These are phyloP conservation scores for Loris lydekkerianus DNA, from an alignment of 2,797 vertebrate genomes.

Conservation along the genomic window DNA sequence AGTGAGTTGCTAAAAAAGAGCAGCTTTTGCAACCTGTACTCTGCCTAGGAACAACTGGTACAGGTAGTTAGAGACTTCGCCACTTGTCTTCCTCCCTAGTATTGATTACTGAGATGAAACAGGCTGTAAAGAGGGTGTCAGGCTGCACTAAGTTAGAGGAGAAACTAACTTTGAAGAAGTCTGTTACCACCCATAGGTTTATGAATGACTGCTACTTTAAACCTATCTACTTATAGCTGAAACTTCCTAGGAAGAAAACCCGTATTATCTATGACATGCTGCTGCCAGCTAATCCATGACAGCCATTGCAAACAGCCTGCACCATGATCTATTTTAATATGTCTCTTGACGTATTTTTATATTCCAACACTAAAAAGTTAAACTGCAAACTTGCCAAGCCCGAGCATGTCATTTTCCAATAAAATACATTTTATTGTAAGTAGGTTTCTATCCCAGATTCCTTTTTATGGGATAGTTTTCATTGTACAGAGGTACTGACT, in stretches of 20 bases:
- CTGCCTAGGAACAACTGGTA: neutral
- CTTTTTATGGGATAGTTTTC: constrained; percentile 74
- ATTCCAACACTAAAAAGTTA: constrained; percentile 79
- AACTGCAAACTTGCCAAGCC: constrained; percentile 78
- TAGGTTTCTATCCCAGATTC: constrained; percentile 70
- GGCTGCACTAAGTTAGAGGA: neutral
- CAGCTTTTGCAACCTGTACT: neutral
- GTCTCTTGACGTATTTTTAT: constrained; percentile 86
- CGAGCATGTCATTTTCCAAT: constrained; percentile 75
- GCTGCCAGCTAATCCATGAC: constrained; percentile 80
- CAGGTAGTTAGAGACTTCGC: neutral
- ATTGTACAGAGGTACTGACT: constrained; percentile 63
- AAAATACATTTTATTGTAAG: constrained; percentile 80
- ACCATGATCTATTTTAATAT: constrained; percentile 85
- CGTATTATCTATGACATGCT: constrained; percentile 68
- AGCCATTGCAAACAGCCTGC: constrained; percentile 81
- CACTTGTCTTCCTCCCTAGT: neutral
- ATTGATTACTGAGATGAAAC: constrained; percentile 5
- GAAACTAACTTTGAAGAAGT: constrained; percentile 72
- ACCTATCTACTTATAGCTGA: constrained; percentile 83
- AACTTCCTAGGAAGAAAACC: constrained; percentile 77
- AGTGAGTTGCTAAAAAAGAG: neutral
- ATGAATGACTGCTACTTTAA: constrained; percentile 80
- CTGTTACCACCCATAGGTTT: constrained; percentile 71
- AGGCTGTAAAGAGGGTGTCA: constrained; percentile 51